Conservation (phyloP, 2,113 vertebrate species). For the Charina bottae region DNA sequence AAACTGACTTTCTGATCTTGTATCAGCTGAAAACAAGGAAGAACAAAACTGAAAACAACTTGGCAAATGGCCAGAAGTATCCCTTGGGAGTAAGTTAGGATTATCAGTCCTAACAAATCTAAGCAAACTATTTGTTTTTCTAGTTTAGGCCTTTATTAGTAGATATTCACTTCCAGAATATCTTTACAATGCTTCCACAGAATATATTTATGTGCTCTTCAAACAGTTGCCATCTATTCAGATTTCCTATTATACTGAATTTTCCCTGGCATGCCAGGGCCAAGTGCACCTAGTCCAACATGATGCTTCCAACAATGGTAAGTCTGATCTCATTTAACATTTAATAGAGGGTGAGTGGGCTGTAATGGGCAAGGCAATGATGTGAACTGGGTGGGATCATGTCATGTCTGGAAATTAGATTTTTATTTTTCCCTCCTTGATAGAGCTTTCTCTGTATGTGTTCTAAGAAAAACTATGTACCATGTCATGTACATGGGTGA, state of each 20-base stretch:
- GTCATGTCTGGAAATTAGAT: background rate
- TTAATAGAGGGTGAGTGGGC: background rate
- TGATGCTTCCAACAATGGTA: background rate
- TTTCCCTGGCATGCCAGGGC: background rate
- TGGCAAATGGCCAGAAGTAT: background rate
- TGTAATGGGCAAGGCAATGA: background rate
- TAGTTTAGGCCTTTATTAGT: background rate
- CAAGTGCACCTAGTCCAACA: background rate
- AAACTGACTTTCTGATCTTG: constrained; percentile 5
- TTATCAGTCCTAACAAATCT: background rate
- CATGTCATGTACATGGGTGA: background rate
- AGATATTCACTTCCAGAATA: background rate
- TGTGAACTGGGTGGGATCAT: background rate
- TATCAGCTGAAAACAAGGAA: background rate
- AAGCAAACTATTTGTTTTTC: background rate
- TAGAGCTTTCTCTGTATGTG: background rate
- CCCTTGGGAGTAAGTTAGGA: background rate
- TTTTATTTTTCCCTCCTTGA: background rate
- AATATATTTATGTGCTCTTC: background rate
- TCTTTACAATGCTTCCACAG: background rate
- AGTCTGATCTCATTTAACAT: background rate
- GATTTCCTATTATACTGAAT: background rate
- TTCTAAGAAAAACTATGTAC: background rate
- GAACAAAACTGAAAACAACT: background rate
- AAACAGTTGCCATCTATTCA: background rate